phyloP scores from a whole-genome alignment of 1,140 invertebrate species.

The Heliconius eleuchia region DNA sequence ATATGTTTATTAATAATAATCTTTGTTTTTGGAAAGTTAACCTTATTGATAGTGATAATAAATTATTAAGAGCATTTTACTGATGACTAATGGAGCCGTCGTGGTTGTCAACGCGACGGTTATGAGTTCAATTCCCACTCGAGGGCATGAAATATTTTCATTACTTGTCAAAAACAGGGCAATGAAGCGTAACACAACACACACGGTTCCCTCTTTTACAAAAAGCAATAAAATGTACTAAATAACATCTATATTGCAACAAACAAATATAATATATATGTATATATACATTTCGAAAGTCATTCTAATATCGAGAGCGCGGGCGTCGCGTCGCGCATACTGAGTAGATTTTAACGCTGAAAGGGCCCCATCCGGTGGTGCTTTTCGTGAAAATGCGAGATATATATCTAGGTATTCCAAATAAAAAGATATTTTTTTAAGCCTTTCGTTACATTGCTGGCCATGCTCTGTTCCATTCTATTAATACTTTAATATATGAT shows the following conservation, averaged over 20 bases:
- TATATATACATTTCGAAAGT: not conserved
- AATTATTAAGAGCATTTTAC: too few species aligned
- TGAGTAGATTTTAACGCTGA: slow-evolving; percentile 33
- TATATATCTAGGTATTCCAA: not conserved
- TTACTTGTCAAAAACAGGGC: too few species aligned
- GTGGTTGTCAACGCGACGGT: too few species aligned
- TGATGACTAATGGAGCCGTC: too few species aligned
- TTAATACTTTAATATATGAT: not conserved
- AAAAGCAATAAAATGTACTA: not conserved
- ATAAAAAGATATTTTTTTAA: slow-evolving; percentile 3
- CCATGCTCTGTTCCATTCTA: not conserved
- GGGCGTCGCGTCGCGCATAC: slow-evolving; percentile 35
- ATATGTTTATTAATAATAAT: too few species aligned
- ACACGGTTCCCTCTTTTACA: too few species aligned
- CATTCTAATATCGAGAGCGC: slow-evolving; percentile 38
- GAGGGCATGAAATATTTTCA: too few species aligned
- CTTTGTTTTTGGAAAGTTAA: too few species aligned
- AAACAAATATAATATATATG: not conserved
- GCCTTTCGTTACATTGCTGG: not conserved
- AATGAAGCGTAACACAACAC: too few species aligned
- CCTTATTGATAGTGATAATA: too few species aligned
- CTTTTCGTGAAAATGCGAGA: slow-evolving; percentile 1
- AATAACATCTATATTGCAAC: not conserved
- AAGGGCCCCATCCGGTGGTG: slow-evolving; percentile 26
- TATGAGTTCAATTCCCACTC: too few species aligned